Evolutionary conservation across 2,797 vertebrate species (phyloP).

Genomic region (Hoplostethus atlanticus): DNA sequence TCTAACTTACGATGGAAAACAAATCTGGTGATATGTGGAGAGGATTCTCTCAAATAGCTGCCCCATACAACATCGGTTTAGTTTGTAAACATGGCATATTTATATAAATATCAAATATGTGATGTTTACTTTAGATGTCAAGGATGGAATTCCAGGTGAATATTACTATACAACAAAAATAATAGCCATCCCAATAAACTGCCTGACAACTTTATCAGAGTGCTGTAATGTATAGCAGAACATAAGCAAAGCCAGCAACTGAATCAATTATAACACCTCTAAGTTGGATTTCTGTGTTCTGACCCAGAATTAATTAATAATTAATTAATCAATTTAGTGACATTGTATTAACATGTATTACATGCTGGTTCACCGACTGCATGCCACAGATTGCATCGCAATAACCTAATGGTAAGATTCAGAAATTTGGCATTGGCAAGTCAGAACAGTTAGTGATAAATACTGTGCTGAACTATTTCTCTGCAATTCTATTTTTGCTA

Average conservation of each 20-base stretch:
- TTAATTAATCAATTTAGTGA: background rate
- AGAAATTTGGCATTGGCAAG: conserved; percentile 2
- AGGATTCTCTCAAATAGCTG: conserved; percentile 33
- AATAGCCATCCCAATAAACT: conserved; percentile 2
- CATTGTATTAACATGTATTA: conserved; percentile 8
- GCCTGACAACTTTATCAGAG: conserved; percentile 9
- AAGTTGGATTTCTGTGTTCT: conserved; percentile 3
- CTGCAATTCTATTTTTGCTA: conserved; percentile 1
- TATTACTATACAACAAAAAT: background rate
- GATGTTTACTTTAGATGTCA: conserved; percentile 9
- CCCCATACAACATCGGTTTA: conserved; percentile 20
- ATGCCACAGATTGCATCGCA: conserved; percentile 39
- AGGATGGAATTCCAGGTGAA: conserved; percentile 1
- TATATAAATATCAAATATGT: conserved; percentile 27
- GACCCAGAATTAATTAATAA: background rate
- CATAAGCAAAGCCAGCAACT: background rate
- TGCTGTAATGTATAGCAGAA: conserved; percentile 6
- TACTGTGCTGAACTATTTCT: conserved; percentile 10
- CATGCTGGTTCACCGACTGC: conserved; percentile 15
- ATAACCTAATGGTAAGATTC: conserved; percentile 29
- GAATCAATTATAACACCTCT: background rate
- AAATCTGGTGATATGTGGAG: conserved; percentile 31
- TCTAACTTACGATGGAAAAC: conserved; percentile 5
- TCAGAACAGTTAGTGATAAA: conserved; percentile 47
- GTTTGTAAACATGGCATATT: conserved; percentile 22